Evolutionary conservation across 2,113 vertebrate species (phyloP).

Genomic region (Odobenus rosmarus): DNA sequence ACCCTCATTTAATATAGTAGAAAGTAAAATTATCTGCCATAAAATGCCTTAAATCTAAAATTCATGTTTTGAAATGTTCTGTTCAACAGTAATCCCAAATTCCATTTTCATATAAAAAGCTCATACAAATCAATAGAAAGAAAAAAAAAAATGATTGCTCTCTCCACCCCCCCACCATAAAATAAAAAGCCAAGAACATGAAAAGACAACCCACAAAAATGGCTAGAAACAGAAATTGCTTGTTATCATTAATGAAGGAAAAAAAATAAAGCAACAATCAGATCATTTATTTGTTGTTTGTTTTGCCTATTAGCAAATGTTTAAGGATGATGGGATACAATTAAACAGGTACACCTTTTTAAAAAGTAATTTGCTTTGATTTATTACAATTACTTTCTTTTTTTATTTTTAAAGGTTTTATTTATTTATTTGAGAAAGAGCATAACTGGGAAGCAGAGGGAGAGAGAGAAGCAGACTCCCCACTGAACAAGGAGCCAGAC

Average conservation of each 20-base stretch:
- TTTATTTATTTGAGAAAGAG: too few relatives aligned
- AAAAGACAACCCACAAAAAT: not conserved
- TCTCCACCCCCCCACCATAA: too few relatives aligned
- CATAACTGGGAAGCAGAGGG: too few relatives aligned
- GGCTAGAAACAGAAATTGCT: not conserved
- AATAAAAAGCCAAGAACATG: not conserved
- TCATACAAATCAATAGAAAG: not conserved
- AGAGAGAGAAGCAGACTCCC: too few relatives aligned
- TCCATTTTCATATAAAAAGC: not conserved
- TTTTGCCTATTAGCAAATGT: slow-evolving; percentile 7
- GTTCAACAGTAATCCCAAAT: not conserved
- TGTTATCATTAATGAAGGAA: not conserved
- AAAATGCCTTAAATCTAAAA: not conserved
- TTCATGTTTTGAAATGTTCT: not conserved
- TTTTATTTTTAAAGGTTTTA: too few relatives aligned
- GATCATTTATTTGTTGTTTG: not conserved
- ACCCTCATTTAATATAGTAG: slow-evolving; percentile 44
- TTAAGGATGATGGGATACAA: not conserved
- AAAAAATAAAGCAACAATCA: not conserved
- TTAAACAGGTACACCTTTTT: not conserved
- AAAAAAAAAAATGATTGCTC: not conserved
- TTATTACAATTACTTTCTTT: not conserved
- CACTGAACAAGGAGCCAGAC: too few relatives aligned
- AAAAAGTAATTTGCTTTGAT: not conserved
- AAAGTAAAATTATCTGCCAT: slow-evolving; percentile 20